Evolutionary conservation across 2,797 vertebrate species (phyloP).

Genomic region (Rhinatrema bivittatum): DNA sequence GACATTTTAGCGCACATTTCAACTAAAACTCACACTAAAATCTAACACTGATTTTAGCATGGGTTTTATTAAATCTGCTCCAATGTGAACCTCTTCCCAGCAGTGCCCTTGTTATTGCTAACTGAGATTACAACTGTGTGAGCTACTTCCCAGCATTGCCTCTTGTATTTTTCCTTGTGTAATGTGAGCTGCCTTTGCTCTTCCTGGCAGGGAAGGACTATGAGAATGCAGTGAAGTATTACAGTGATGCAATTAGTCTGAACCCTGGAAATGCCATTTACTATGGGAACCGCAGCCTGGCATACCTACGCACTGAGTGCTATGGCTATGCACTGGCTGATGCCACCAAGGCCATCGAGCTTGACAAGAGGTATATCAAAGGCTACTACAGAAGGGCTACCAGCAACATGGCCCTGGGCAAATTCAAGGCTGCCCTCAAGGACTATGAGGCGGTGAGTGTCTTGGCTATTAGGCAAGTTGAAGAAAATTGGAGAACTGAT

Average conservation of each 20-base stretch:
- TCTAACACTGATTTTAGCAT: too few species aligned
- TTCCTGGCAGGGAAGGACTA: slow-evolving; percentile 93
- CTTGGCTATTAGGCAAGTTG: too few species aligned
- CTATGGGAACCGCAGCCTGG: slow-evolving; percentile 90
- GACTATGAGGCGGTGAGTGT: slow-evolving; percentile 91
- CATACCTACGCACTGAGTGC: slow-evolving; percentile 90
- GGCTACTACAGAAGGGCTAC: slow-evolving; percentile 89
- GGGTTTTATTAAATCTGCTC: too few species aligned
- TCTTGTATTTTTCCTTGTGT: too few species aligned
- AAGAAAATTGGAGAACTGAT: too few species aligned
- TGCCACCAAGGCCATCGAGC: slow-evolving; percentile 78
- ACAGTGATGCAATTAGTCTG: slow-evolving; percentile 81
- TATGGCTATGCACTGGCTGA: slow-evolving; percentile 89
- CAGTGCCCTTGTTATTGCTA: too few species aligned
- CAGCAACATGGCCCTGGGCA: slow-evolving; percentile 93
- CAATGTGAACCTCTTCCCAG: too few species aligned
- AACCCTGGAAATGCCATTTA: slow-evolving; percentile 82
- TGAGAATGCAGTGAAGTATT: slow-evolving; percentile 85
- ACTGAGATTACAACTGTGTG: too few species aligned
- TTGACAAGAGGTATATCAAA: slow-evolving; percentile 90
- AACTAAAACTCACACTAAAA: too few species aligned
- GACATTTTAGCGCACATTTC: too few species aligned
- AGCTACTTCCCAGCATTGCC: too few species aligned
- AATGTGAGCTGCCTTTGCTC: too few species aligned
- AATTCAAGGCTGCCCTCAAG: slow-evolving; percentile 86